These are phyloP conservation scores for Malurus alboscapulatus DNA, from an alignment of 2,113 vertebrate genomes.

Conservation along the genomic window DNA sequence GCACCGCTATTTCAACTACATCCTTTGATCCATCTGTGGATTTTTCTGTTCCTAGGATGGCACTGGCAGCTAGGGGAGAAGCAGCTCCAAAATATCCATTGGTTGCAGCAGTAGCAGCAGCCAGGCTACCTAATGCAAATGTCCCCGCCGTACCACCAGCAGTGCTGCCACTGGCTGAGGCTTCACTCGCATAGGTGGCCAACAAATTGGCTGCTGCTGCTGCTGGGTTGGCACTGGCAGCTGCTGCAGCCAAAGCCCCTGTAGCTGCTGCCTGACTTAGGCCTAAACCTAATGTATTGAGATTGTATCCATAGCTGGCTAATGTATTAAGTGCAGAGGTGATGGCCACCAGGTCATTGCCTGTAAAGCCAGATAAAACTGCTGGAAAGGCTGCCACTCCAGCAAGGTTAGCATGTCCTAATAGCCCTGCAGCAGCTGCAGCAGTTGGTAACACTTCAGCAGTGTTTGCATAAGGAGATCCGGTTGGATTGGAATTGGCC, in stretches of 20 bases:
- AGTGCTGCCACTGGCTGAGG: conserved; percentile 83
- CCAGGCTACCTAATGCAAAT: conserved; percentile 88
- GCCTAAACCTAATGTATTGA: conserved; percentile 86
- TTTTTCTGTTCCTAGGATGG: conserved; percentile 88
- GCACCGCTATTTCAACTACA: conserved; percentile 89
- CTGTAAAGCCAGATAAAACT: conserved; percentile 87
- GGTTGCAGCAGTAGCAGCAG: conserved; percentile 88
- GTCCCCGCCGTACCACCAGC: conserved; percentile 84
- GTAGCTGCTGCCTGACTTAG: conserved; percentile 87
- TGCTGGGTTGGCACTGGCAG: conserved; percentile 87
- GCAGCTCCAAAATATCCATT: conserved; percentile 89
- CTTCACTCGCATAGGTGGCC: conserved; percentile 89
- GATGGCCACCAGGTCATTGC: conserved; percentile 89
- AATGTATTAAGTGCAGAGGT: conserved; percentile 89
- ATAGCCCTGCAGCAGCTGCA: conserved; percentile 84
- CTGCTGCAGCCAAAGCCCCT: conserved; percentile 86
- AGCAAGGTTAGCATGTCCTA: conserved; percentile 88
- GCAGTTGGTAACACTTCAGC: conserved; percentile 88
- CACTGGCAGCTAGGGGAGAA: conserved; percentile 87
- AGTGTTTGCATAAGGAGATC: conserved; percentile 90
- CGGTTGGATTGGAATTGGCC: conserved; percentile 89
- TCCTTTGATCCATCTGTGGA: conserved; percentile 89
- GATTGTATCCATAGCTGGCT: conserved; percentile 90
- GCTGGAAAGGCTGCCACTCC: conserved; percentile 86
- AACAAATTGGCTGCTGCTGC: conserved; percentile 87